Evolutionary conservation across 2,113 vertebrate genomes (phyloP), one percentile per base, ranked within the genome.

Genomic region (Scytalopus superciliaris): DNA sequence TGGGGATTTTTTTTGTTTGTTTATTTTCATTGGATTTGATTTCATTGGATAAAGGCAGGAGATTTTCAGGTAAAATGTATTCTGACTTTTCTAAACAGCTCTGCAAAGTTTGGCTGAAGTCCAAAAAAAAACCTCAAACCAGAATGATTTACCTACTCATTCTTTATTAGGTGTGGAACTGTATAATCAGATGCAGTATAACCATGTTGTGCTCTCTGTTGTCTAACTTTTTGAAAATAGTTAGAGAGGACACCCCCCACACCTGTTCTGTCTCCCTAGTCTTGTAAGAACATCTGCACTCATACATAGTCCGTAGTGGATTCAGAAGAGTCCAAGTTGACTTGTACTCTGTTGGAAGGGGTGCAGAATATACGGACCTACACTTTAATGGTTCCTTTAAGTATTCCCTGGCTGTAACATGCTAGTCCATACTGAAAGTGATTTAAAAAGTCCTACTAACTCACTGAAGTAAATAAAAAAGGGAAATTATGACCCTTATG

Each of bases 241-340:
- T 67, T 33, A 19, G 23, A 37, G 57, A 35, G 25, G 42, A 42
- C 8, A 53, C 1, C 2, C 6, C 3, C 2, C 10, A 6, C 2
- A 4, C 7, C 39, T 3, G 0, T 22, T 80, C 47, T 50, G 12
- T 78, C 45, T 84, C 25, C 30, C 4, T n/a, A 22, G 37, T 22
- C 62, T 22, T 27, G 5, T 9, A 17, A 3, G 10, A 35, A 7
- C 16, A 0, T n/a, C 15, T n/a, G 45, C n/a, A 2, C 15, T 84
- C 23, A 2, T 28, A 1, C 0, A 0, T 17, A 19, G 28, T 28
- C n/a, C 5, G 0, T 5, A 22, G 44, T 57, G n/a, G 74, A 19
- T 62, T 59, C 16, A 39, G 70, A 39, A 50, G 3, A 12, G 3
- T 50, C 5, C 28, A 37, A 1, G 7, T 35, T 83, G 33, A 12